These are phyloP conservation scores for Gallinago nigripennis DNA, from an alignment of 2,797 vertebrate genomes.

Conservation along the genomic window DNA sequence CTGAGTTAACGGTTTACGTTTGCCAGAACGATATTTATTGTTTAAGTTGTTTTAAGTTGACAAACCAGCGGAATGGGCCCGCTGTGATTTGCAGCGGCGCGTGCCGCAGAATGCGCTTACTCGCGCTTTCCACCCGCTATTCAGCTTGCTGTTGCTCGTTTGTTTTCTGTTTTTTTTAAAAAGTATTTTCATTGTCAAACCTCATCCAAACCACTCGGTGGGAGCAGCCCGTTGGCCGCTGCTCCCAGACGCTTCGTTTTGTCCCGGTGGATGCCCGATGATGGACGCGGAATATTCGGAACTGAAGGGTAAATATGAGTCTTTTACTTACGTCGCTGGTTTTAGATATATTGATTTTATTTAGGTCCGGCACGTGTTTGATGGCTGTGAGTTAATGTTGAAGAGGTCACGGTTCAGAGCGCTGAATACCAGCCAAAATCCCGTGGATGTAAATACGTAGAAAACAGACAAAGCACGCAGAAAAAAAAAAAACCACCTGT, in stretches of 20 bases:
- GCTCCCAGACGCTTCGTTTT: slow-evolving; percentile 29
- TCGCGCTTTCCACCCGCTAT: slow-evolving; percentile 45
- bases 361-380: neutral
- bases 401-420: neutral
- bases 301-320: slow-evolving; percentile 14
- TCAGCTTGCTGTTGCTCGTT: slow-evolving; percentile 43
- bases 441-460: neutral
- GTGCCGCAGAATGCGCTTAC: slow-evolving; percentile 48
- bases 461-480: neutral
- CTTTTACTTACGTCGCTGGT: neutral
- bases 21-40: neutral
- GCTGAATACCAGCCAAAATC: neutral
- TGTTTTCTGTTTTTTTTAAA: slow-evolving; percentile 50
- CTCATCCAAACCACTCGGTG: neutral
- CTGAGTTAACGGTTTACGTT: neutral
- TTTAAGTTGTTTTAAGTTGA: neutral
- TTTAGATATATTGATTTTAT: slow-evolving; percentile 28
- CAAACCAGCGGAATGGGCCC: neutral
- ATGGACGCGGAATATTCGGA: slow-evolving; percentile 52
- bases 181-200: slow-evolving; percentile 55
- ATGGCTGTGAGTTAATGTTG: neutral
- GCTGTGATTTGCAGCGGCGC: slow-evolving; percentile 32
- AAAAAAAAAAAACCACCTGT: neutral
- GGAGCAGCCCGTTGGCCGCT: neutral
- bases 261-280: neutral